These are phyloP conservation scores for Netta rufina DNA, from an alignment of 2,797 vertebrate species.

Conservation along the genomic window DNA sequence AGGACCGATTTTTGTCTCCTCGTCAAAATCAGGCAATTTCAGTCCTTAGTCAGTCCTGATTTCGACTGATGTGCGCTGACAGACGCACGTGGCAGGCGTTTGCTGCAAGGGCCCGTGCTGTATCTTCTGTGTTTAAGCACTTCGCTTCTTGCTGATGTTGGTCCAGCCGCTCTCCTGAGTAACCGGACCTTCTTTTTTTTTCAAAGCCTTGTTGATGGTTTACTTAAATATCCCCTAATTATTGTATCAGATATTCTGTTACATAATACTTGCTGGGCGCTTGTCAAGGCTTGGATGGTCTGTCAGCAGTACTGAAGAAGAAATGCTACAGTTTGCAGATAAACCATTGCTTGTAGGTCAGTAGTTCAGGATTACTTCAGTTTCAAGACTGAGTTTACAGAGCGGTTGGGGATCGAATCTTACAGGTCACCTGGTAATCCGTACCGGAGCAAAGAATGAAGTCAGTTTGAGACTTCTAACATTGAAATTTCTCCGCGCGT, in stretches of 20 bases:
- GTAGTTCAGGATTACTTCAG: neutral
- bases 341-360: neutral
- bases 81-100: neutral
- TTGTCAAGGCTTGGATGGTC: neutral
- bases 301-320: neutral
- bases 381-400: neutral
- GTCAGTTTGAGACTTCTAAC: neutral
- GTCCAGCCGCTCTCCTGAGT: rapidly evolving
- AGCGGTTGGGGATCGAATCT: neutral
- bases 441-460: neutral
- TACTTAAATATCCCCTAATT: neutral
- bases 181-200: neutral
- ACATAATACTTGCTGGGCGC: rapidly evolving
- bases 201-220: neutral
- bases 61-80: neutral
- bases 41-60: neutral
- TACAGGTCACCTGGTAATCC: neutral
- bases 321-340: neutral
- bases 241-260: neutral
- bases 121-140: neutral
- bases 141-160: neutral
- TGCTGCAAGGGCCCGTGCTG: neutral
- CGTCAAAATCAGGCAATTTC: no score
- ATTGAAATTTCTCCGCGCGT: neutral
- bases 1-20: neutral